These are phyloP conservation scores for Stegostoma tigrinum DNA, from an alignment of 2,113 vertebrate genomes.

Conservation along the genomic window DNA sequence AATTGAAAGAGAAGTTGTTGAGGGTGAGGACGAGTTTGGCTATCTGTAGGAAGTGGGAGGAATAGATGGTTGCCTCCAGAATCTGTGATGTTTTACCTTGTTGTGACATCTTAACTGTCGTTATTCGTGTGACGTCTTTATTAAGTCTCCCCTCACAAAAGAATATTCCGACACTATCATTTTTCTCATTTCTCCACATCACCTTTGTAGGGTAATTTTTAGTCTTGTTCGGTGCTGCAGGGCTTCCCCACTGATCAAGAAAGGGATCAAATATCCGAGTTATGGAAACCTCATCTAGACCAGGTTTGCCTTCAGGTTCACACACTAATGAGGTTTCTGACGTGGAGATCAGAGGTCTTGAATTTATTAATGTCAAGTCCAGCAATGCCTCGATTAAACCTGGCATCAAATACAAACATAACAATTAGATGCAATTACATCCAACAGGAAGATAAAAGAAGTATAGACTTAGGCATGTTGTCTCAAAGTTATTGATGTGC, in stretches of 20 bases:
- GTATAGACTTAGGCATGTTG: neutral
- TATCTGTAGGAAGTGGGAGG: too few relatives aligned
- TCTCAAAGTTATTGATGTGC: neutral
- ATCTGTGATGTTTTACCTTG: conserved; percentile 58
- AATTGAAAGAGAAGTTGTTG: too few relatives aligned
- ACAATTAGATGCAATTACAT: neutral
- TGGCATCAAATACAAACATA: conserved; percentile 44
- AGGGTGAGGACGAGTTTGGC: too few relatives aligned
- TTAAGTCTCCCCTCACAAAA: conserved; percentile 68
- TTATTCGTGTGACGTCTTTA: conserved; percentile 59
- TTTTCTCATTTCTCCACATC: conserved; percentile 67
- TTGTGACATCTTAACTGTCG: conserved; percentile 74
- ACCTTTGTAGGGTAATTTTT: conserved; percentile 65
- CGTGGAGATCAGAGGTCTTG: conserved; percentile 68
- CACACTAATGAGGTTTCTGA: conserved; percentile 67
- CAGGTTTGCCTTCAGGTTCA: conserved; percentile 67
- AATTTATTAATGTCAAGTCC: conserved; percentile 75
- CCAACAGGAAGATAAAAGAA: neutral
- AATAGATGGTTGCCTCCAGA: neutral
- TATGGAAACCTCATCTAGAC: conserved; percentile 56
- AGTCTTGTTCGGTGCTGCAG: conserved; percentile 56
- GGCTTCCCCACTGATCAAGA: conserved; percentile 57
- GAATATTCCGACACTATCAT: conserved; percentile 68
- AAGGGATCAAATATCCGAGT: conserved; percentile 63
- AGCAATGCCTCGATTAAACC: conserved; percentile 61